phyloP scores from a whole-genome alignment of 2,888 invertebrate genomes.

The Monoplex corrugatus region DNA sequence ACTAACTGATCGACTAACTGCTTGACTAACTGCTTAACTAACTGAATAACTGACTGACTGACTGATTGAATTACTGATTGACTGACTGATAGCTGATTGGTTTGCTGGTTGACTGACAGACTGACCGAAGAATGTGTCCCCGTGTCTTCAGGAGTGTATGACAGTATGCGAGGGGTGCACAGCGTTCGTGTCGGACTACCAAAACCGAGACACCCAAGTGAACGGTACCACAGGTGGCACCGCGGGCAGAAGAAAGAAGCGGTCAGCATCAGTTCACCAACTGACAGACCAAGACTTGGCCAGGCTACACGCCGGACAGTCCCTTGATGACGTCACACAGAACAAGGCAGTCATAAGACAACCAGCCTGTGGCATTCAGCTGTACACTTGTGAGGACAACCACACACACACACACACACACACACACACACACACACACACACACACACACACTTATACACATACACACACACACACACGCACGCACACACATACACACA shows the following conservation, averaged over 20 bases:
- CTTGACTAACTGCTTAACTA: too few species aligned
- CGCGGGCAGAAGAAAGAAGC: neutral
- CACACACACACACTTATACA: neutral
- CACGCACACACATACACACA: neutral
- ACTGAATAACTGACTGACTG: too few species aligned
- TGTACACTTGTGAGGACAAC: constrained; percentile 34
- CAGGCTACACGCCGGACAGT: neutral
- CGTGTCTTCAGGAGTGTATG: neutral
- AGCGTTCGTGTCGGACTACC: neutral
- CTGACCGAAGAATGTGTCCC: too few species aligned
- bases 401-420: constrained; percentile 5
- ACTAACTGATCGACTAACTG: too few species aligned
- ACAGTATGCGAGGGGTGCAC: neutral
- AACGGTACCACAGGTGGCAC: neutral
- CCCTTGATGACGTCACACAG: neutral
- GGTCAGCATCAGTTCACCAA: neutral
- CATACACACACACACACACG: neutral
- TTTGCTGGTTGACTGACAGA: too few species aligned
- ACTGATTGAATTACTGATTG: too few species aligned
- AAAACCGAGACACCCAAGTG: constrained; percentile 8
- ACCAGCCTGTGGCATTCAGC: constrained; percentile 49
- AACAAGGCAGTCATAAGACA: neutral
- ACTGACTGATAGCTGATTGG: too few species aligned
- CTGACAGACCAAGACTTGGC: neutral
- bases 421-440: neutral